Percentiles rank a stretch among this genome's conserved stretches.
phyloP scores from a whole-genome alignment of 2,888 invertebrate genomes.

The Pyrocoelia pectoralis region DNA sequence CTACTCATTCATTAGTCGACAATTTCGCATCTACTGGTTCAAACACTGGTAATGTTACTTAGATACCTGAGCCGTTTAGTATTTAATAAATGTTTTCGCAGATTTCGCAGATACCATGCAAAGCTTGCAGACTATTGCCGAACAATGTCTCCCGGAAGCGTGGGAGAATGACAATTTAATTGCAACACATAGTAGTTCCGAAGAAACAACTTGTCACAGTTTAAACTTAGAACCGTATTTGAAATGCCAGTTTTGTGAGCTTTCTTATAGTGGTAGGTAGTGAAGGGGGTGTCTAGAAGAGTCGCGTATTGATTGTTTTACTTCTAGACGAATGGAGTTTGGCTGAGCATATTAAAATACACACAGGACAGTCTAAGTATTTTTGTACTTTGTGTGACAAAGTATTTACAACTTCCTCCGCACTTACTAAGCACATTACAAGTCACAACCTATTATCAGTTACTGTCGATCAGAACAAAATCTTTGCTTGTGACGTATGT shows the following conservation, averaged over 20 bases:
- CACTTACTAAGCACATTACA: slow-evolving; percentile 49
- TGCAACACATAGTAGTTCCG: slow-evolving; percentile 46
- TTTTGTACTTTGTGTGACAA: slow-evolving; percentile 54
- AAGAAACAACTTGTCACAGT: slow-evolving; percentile 48
- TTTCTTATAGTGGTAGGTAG: slow-evolving; percentile 52
- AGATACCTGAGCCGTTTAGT: not conserved
- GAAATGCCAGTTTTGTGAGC: slow-evolving; percentile 57
- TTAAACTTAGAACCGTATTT: slow-evolving; percentile 52
- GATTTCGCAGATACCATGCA: slow-evolving; percentile 59
- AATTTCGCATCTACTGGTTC: slow-evolving; percentile 52
- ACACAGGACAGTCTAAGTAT: slow-evolving; percentile 54
- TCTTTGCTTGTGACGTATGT: slow-evolving; percentile 49
- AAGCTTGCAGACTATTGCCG: slow-evolving; percentile 58
- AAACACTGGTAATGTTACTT: slow-evolving; percentile 46
- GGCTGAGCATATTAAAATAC: slow-evolving; percentile 55
- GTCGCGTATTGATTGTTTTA: not conserved
- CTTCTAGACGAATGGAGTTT: slow-evolving; percentile 56
- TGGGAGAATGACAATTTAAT: slow-evolving; percentile 56
- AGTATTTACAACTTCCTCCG: slow-evolving; percentile 47
- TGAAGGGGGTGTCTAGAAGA: not conserved
- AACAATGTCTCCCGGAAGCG: slow-evolving; percentile 57
- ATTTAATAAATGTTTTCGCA: slow-evolving; percentile 9
- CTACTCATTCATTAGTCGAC: slow-evolving; percentile 53
- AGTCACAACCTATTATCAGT: slow-evolving; percentile 27
- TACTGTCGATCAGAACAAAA: slow-evolving; percentile 20